Conservation (phyloP, 2,113 vertebrate genomes). For the Muntiacus muntjak region DNA sequence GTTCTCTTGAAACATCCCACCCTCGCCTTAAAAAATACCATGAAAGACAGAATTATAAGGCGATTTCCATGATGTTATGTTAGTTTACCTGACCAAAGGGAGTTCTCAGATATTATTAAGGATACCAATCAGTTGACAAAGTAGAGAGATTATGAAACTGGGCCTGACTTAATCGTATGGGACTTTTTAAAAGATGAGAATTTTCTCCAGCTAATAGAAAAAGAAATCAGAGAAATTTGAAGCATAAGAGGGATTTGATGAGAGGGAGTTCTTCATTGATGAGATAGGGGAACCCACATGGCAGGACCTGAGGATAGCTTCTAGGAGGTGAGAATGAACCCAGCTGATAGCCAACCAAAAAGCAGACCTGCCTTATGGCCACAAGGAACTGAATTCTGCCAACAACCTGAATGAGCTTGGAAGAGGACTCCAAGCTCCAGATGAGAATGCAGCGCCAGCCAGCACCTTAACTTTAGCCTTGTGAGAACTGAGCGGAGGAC, state of each 20-base stretch:
- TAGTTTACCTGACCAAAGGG: slow-evolving; percentile 3
- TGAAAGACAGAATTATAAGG: background rate
- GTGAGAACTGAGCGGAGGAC: background rate
- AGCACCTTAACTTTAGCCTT: background rate
- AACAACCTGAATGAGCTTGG: background rate
- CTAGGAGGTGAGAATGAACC: background rate
- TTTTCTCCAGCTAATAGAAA: background rate
- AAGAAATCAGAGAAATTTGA: background rate
- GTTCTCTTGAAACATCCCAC: too few relatives aligned
- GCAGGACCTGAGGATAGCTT: background rate
- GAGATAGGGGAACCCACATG: background rate
- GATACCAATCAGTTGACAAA: slow-evolving; percentile 17
- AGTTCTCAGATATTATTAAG: slow-evolving; percentile 26
- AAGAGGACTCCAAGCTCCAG: background rate
- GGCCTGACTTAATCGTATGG: background rate
- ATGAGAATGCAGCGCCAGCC: background rate
- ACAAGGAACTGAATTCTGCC: background rate
- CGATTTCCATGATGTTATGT: background rate
- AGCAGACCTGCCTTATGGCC: background rate
- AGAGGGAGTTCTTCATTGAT: background rate
- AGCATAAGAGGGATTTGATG: background rate
- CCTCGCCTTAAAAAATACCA: background rate
- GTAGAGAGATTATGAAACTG: background rate
- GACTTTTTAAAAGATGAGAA: background rate
- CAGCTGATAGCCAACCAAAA: background rate